Evolutionary conservation across 2,113 vertebrate genomes (phyloP).

Genomic region (Oncorhynchus gorbuscha): DNA sequence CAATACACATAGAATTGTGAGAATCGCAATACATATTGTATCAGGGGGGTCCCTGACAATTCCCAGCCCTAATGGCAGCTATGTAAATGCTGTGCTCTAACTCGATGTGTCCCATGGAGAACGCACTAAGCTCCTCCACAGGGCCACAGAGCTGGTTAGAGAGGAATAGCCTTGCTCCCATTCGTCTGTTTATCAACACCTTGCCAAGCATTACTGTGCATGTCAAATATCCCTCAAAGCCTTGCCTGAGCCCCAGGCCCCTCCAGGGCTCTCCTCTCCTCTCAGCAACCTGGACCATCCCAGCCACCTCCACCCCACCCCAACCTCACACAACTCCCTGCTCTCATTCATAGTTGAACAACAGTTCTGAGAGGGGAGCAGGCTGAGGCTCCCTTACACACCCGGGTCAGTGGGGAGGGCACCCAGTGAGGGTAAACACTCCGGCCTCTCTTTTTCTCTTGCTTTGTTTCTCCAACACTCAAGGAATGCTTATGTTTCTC

Average conservation of each 20-base stretch:
- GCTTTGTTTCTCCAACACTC: not conserved
- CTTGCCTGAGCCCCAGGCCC: constrained; percentile 28
- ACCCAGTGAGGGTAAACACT: constrained; percentile 17
- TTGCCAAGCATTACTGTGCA: constrained; percentile 37
- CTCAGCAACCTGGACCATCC: constrained; percentile 15
- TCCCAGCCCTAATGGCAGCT: not conserved
- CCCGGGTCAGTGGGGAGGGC: constrained; percentile 18
- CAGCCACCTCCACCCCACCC: not conserved
- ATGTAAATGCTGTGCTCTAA: constrained; percentile 1
- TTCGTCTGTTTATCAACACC: constrained; percentile 42
- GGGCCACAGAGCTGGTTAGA: constrained; percentile 10
- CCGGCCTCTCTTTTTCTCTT: not conserved
- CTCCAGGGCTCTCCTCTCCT: constrained; percentile 9
- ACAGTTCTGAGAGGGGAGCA: not conserved
- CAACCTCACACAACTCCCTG: not conserved
- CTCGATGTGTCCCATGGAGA: not conserved
- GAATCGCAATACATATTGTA: too few species aligned
- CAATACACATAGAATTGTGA: too few species aligned
- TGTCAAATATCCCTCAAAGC: constrained; percentile 19
- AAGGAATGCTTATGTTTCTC: constrained; percentile 10
- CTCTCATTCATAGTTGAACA: constrained; percentile 20
- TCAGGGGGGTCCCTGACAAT: too few species aligned
- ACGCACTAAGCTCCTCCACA: not conserved
- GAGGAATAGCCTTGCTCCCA: constrained; percentile 5
- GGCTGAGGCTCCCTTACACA: not conserved